Evolutionary conservation across 2,113 vertebrate genomes (phyloP).

Genomic region (Chaetodon trifascialis): DNA sequence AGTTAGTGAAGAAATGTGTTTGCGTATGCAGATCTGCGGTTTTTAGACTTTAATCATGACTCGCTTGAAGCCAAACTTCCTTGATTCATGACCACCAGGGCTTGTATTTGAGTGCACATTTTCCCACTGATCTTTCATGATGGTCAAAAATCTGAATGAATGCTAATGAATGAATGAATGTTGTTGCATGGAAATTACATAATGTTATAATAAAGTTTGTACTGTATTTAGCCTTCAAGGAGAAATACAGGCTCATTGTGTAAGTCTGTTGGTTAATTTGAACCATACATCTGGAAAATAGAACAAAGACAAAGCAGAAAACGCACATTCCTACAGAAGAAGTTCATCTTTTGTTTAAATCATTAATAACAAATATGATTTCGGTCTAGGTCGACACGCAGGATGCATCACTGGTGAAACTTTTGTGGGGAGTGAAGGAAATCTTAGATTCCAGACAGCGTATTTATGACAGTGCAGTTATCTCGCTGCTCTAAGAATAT

Average conservation of each 20-base stretch:
- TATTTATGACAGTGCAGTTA: conserved; percentile 48
- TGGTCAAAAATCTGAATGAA: background rate
- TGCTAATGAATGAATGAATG: background rate
- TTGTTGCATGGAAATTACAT: background rate
- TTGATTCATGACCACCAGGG: background rate
- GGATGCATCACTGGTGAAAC: background rate
- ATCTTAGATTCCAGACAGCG: conserved; percentile 20
- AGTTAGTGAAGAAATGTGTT: background rate
- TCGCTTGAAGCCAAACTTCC: background rate
- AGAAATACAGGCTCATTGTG: background rate
- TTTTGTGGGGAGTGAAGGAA: background rate
- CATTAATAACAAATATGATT: background rate
- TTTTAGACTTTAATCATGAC: background rate
- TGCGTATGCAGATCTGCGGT: background rate
- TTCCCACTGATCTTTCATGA: background rate
- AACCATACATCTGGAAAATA: background rate
- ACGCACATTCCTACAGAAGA: background rate
- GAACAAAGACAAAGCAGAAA: background rate
- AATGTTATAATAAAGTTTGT: background rate
- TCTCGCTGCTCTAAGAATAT: conserved; percentile 61
- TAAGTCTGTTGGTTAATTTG: background rate
- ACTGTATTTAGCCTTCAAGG: background rate
- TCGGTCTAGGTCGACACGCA: background rate
- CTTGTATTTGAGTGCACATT: background rate
- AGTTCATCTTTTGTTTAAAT: background rate